Evolutionary conservation across 2,888 invertebrate genomes (phyloP).

Genomic region (Parnassius mnemosyne): DNA sequence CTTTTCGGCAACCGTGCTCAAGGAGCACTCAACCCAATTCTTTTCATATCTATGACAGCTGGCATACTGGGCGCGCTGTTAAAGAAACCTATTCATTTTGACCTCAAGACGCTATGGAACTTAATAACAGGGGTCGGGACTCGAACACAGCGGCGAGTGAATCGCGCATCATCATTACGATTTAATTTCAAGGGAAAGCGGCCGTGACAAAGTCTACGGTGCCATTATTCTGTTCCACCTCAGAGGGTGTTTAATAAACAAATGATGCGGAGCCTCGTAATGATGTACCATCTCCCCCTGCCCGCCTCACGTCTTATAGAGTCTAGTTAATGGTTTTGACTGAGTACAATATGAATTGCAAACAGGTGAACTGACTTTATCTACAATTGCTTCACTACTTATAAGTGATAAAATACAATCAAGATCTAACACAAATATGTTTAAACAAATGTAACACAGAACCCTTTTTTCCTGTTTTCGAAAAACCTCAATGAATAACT

Average conservation of each 20-base stretch:
- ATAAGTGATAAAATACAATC: neutral
- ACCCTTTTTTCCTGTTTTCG: too few species aligned
- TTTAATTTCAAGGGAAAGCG: slow-evolving; percentile 76
- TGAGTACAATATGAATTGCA: slow-evolving; percentile 35
- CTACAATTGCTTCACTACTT: slow-evolving; percentile 29
- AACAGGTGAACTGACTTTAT: slow-evolving; percentile 20
- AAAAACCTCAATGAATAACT: too few species aligned
- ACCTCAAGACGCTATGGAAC: slow-evolving; percentile 70
- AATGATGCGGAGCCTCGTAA: slow-evolving; percentile 73
- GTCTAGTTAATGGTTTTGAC: slow-evolving; percentile 56
- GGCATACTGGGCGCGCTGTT: slow-evolving; percentile 62
- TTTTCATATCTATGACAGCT: slow-evolving; percentile 72
- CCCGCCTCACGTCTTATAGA: slow-evolving; percentile 50
- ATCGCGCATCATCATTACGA: slow-evolving; percentile 75
- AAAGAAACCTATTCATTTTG: slow-evolving; percentile 74
- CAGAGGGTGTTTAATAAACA: slow-evolving; percentile 77
- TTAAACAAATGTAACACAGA: too few species aligned
- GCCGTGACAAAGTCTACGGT: slow-evolving; percentile 72
- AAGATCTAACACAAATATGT: neutral
- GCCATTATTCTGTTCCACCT: slow-evolving; percentile 77
- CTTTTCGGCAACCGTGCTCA: slow-evolving; percentile 42
- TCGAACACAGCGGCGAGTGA: slow-evolving; percentile 62
- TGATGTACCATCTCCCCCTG: slow-evolving; percentile 60
- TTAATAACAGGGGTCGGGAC: slow-evolving; percentile 64
- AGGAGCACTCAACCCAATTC: slow-evolving; percentile 61